phyloP scores from a whole-genome alignment of 2,888 invertebrate genomes.

The Belgica antarctica region DNA sequence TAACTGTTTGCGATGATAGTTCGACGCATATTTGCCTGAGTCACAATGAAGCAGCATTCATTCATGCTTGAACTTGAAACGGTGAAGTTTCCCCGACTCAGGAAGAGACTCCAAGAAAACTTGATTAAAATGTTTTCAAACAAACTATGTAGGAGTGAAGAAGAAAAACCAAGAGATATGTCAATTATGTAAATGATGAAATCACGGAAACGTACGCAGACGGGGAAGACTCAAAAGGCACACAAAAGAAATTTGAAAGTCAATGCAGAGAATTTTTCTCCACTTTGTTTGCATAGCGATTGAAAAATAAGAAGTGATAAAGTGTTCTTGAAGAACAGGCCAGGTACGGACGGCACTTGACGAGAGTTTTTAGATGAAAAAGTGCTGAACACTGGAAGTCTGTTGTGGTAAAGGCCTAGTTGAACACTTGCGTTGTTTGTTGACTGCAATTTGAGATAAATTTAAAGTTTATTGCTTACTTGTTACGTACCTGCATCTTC shows the following conservation, averaged over 20 bases:
- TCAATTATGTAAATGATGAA: conserved; percentile 42
- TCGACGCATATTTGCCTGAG: background rate
- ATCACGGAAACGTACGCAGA: conserved; percentile 39
- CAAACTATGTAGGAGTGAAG: background rate
- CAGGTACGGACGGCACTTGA: too few relatives aligned
- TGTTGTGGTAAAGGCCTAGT: too few relatives aligned
- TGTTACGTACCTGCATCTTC: too few relatives aligned
- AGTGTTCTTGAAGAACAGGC: too few relatives aligned
- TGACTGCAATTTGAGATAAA: too few relatives aligned
- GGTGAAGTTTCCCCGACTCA: background rate
- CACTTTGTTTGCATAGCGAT: background rate
- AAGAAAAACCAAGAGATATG: conserved; percentile 27
- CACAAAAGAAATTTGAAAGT: conserved; percentile 30
- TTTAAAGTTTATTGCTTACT: too few relatives aligned
- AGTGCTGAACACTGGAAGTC: too few relatives aligned
- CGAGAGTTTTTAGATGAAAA: too few relatives aligned
- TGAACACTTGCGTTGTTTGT: too few relatives aligned
- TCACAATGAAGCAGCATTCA: background rate
- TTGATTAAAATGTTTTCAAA: conserved; percentile 41
- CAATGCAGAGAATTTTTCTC: conserved; percentile 15
- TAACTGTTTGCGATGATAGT: background rate
- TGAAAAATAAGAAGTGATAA: background rate
- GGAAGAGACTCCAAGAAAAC: background rate
- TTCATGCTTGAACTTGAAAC: too few relatives aligned
- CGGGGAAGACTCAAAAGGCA: background rate